phyloP scores from a whole-genome alignment of 2,888 invertebrate species.

The Yponomeuta plumbellus region DNA sequence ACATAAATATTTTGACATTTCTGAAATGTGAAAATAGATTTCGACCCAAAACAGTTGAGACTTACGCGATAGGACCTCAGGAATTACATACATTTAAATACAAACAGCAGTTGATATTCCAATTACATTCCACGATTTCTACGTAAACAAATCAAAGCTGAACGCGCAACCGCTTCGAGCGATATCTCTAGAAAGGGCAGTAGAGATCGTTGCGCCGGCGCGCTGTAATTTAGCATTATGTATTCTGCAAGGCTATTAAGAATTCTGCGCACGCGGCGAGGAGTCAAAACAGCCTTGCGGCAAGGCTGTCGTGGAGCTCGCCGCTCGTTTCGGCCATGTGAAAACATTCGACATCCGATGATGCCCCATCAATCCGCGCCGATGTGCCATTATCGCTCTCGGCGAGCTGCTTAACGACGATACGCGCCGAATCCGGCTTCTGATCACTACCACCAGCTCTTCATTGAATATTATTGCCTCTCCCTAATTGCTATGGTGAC shows the following conservation, averaged over 20 bases:
- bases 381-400: not conserved
- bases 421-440: not conserved
- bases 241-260: slow-evolving; percentile 53
- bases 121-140: no score
- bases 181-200: slow-evolving; percentile 15
- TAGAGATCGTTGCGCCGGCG: slow-evolving; percentile 1
- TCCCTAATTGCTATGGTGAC: not conserved
- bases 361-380: slow-evolving; percentile 8
- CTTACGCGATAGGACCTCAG: no score
- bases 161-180: not conserved
- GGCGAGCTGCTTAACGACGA: not conserved
- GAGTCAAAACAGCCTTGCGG: slow-evolving; percentile 59
- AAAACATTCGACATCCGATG: slow-evolving; percentile 14
- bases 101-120: no score
- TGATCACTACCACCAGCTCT: not conserved
- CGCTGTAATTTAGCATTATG: slow-evolving; percentile 21
- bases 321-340: slow-evolving; percentile 18
- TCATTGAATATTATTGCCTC: not conserved
- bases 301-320: slow-evolving; percentile 52
- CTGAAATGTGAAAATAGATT: no score
- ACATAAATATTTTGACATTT: no score
- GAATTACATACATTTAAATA: no score
- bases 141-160: no score
- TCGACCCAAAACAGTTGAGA: no score
- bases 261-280: slow-evolving; percentile 54